Conservation (phyloP, 23 tunicate species). For the Trididemnum miniatum region DNA sequence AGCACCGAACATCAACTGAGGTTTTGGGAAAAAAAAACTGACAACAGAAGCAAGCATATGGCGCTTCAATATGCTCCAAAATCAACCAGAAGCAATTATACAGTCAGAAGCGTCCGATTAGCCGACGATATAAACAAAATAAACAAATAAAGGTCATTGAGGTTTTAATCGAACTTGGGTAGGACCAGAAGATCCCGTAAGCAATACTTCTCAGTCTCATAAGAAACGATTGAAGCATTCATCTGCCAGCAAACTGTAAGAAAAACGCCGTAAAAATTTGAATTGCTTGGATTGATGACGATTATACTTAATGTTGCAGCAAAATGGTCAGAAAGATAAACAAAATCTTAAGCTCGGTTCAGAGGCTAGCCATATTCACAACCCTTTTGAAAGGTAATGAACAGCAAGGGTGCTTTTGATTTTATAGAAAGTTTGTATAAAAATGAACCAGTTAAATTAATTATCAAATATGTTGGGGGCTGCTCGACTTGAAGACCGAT, state of each 20-base stretch:
- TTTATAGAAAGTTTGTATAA: no score
- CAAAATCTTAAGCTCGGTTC: no score
- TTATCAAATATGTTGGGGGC: no score
- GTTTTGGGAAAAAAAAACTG: slow-evolving; percentile 1
- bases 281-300: no score
- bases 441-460: no score
- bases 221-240: not conserved
- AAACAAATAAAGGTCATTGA: not conserved
- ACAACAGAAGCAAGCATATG: not conserved
- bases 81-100: not conserved
- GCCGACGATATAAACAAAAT: not conserved
- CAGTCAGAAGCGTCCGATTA: not conserved
- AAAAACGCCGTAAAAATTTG: no score
- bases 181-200: not conserved
- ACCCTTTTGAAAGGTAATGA: no score
- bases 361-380: no score
- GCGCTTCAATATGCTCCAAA: not conserved
- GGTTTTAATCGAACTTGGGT: not conserved
- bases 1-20: slow-evolving; percentile 14
- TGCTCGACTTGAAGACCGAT: no score
- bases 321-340: no score
- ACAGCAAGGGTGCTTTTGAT: no score
- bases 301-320: no score
- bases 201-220: not conserved
- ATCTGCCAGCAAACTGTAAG: slow-evolving; percentile 26